Conservation (phyloP, 37 sponge, comb jelly and placozoan species). For the Tethya wilhelma region DNA sequence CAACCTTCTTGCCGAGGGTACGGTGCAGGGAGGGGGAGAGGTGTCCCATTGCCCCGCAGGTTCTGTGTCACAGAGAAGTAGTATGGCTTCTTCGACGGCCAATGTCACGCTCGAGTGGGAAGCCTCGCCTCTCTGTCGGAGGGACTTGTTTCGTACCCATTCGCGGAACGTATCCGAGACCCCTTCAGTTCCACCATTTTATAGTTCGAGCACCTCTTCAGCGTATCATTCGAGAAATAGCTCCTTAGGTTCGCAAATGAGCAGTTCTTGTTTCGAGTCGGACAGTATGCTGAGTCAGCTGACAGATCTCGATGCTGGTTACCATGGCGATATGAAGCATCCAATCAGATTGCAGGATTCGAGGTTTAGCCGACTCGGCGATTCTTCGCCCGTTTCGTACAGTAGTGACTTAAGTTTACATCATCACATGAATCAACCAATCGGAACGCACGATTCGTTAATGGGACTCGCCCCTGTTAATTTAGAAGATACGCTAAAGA, state of each 20-base stretch:
- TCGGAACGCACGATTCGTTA: neutral
- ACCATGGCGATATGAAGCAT: slow-evolving; percentile 39
- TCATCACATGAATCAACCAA: slow-evolving; percentile 40
- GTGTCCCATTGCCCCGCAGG: no score
- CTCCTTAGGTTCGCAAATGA: slow-evolving; percentile 64
- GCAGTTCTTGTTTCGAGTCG: slow-evolving; percentile 64
- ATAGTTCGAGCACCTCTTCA: slow-evolving; percentile 53
- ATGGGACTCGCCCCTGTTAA: slow-evolving; percentile 11
- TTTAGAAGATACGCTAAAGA: slow-evolving; percentile 57
- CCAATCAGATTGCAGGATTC: slow-evolving; percentile 36
- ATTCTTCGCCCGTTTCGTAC: slow-evolving; percentile 27
- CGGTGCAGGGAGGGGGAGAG: no score
- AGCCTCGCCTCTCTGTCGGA: no score
- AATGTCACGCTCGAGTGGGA: no score
- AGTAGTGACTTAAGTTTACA: slow-evolving; percentile 37
- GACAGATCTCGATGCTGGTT: slow-evolving; percentile 54
- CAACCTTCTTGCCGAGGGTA: no score
- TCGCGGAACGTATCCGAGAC: slow-evolving; percentile 65
- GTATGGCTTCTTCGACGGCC: no score
- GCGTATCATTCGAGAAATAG: slow-evolving; percentile 69
- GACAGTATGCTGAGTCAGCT: slow-evolving; percentile 57
- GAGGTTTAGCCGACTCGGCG: slow-evolving; percentile 4
- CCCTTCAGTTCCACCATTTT: slow-evolving; percentile 69
- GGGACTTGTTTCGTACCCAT: no score
- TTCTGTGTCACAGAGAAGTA: no score